Percentiles rank a stretch among this genome's conserved stretches.
Evolutionary conservation across 2,113 vertebrate genomes (phyloP).

Genomic region (Eleginops maclovinus): DNA sequence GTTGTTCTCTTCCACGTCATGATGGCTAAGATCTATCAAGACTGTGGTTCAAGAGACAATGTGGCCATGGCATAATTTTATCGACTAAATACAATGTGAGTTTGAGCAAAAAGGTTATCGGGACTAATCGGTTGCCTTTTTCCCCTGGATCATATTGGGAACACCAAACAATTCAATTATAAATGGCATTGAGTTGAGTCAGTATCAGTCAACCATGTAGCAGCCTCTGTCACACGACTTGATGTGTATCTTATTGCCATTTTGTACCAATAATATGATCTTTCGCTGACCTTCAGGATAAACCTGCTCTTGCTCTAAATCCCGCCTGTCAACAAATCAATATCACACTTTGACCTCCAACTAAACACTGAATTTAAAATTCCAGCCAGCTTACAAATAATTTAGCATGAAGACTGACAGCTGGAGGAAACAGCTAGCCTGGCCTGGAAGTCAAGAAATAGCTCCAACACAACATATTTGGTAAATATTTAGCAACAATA

Average conservation of each 20-base stretch:
- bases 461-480: background rate
- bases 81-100: slow-evolving; percentile 40
- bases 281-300: slow-evolving; percentile 16
- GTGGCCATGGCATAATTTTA: slow-evolving; percentile 41
- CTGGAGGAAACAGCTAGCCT: background rate
- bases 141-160: background rate
- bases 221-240: background rate
- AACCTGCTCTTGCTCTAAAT: background rate
- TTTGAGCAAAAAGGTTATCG: slow-evolving; percentile 30
- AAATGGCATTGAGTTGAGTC: background rate
- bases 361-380: background rate
- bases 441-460: background rate
- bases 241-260: background rate
- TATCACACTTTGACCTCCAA: slow-evolving; percentile 10
- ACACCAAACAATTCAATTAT: slow-evolving; percentile 1
- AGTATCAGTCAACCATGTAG: background rate
- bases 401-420: background rate
- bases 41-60: slow-evolving; percentile 24
- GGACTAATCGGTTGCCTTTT: slow-evolving; percentile 4
- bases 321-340: slow-evolving; percentile 24
- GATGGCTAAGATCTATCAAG: slow-evolving; percentile 22
- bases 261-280: slow-evolving; percentile 9
- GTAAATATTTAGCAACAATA: too few species aligned
- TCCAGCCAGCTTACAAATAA: background rate
- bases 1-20: background rate